Percentiles rank a stretch among this genome's conserved stretches.
These are phyloP conservation scores for Mesorhabditis belari DNA, from an alignment of 2,888 invertebrate species.

Conservation along the genomic window DNA sequence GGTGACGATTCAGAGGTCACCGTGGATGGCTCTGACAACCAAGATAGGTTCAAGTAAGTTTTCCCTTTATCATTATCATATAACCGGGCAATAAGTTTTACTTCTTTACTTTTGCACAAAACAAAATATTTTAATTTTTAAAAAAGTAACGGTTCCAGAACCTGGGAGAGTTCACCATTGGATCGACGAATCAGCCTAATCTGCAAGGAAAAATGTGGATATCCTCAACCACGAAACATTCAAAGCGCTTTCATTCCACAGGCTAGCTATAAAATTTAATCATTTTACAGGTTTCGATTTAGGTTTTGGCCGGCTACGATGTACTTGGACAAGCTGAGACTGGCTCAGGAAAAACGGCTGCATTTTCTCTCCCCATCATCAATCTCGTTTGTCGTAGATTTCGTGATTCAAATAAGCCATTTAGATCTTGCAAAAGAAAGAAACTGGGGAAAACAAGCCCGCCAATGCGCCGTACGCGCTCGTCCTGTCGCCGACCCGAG, in stretches of 20 bases:
- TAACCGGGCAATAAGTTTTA: no score
- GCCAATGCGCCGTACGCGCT: slow-evolving; percentile 70
- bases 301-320: slow-evolving; percentile 65
- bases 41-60: background rate
- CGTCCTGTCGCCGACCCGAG: slow-evolving; percentile 83
- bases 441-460: background rate
- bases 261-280: background rate
- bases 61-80: no score
- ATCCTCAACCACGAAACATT: background rate
- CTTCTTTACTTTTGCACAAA: no score
- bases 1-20: background rate
- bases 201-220: slow-evolving; percentile 8
- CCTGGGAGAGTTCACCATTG: slow-evolving; percentile 28
- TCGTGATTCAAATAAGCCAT: background rate
- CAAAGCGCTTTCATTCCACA: background rate
- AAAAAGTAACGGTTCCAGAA: slow-evolving; percentile 6
- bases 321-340: slow-evolving; percentile 97
- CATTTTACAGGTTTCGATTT: background rate
- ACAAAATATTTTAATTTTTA: background rate
- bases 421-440: background rate
- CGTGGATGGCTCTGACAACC: background rate
- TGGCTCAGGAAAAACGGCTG: slow-evolving; percentile 94
- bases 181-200: slow-evolving; percentile 9
- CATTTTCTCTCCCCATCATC: slow-evolving; percentile 83
- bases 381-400: slow-evolving; percentile 55